Evolutionary conservation across 2,797 vertebrate genomes (phyloP), one percentile per base, ranked within the genome.

Genomic region (Characodon lateralis): DNA sequence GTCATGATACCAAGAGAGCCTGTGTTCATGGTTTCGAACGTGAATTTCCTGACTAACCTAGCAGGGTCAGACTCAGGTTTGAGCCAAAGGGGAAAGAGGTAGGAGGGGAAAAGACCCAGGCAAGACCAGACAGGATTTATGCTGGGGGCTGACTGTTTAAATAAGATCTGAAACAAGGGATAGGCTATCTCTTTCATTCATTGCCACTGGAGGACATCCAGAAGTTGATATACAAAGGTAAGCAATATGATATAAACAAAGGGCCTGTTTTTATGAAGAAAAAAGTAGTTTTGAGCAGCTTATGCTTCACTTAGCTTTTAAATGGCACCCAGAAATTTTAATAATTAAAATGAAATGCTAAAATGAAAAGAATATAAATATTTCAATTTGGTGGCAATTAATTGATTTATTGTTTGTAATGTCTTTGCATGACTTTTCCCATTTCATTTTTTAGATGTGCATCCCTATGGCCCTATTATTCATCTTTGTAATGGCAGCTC

Each of bases 111-210:
- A 71, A 71, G 68, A 71, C 24, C 1, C 61, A 76, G 28, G 63
- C 82, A 73, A 78, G 72, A 68, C 70, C 71, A 72, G 50, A 51
- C 70, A 71, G 41, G 72, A 46, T 16, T 84, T 79, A 74, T 74
- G 71, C 50, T 61, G 72, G 79, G 50, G 59, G 51, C 28, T 31
- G 76, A 79, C 72, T 91, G 91, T 93, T 93, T 93, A 93, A 92
- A 83, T 83, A 73, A 66, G 79, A 86, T 77, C 71, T 87, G 22
- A 58, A 61, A 50, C 77, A 72, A 84, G 14, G 66, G 70, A 81
- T 6, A 16, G 12, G 56, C 2, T 58, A 66, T 80, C 31, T 65
- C 41, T 73, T 63, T 78, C 73, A 79, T 66, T 50, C 68, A 71
- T 48, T 8, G 14, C 55, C 68, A 73, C 77, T 77, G 66, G 69